Evolutionary conservation across 2,888 invertebrate genomes (phyloP).

Genomic region (Xestia xanthographa): DNA sequence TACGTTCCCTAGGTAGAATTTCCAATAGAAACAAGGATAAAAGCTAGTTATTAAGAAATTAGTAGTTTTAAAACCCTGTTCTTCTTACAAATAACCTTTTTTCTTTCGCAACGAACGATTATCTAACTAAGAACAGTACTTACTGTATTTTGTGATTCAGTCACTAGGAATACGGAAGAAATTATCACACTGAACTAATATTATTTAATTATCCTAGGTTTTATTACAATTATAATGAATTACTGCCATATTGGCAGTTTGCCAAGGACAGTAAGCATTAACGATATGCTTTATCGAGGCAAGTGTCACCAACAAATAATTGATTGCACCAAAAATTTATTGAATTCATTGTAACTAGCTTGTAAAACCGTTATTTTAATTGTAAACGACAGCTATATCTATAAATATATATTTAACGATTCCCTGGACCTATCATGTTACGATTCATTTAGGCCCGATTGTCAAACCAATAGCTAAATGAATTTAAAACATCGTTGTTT

Average conservation of each 20-base stretch:
- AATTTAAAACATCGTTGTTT: neutral
- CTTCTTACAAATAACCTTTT: neutral
- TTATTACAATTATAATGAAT: slow-evolving; percentile 24
- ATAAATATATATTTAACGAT: neutral
- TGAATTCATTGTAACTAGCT: neutral
- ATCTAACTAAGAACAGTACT: neutral
- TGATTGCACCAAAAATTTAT: slow-evolving; percentile 16
- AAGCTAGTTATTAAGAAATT: neutral
- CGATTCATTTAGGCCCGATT: neutral
- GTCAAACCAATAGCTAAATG: neutral
- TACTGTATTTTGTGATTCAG: neutral
- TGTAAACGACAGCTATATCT: neutral
- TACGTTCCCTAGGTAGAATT: no score
- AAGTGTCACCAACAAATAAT: slow-evolving; percentile 31
- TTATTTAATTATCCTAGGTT: neutral
- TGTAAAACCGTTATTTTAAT: neutral
- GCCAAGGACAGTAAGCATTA: slow-evolving; percentile 37
- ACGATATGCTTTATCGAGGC: slow-evolving; percentile 23
- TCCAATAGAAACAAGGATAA: neutral
- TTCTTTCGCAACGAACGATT: no score
- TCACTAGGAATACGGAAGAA: neutral
- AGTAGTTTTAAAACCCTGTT: neutral
- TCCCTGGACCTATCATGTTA: neutral
- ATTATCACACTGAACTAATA: neutral
- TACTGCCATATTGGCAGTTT: slow-evolving; percentile 17